These are phyloP conservation scores for Cervus canadensis DNA, from an alignment of 2,113 vertebrate species.

Conservation along the genomic window DNA sequence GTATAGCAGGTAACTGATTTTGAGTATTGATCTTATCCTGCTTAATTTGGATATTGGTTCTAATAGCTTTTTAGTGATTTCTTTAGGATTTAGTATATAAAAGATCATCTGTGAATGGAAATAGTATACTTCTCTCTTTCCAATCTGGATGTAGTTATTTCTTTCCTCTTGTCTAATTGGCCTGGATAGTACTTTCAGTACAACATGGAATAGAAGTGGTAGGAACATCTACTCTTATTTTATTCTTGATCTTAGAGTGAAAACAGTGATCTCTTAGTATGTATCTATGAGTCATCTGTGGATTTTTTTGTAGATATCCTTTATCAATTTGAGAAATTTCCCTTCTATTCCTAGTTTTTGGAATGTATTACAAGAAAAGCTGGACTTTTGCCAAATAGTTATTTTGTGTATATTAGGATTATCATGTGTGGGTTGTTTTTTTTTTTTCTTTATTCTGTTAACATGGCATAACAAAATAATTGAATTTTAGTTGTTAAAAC, in stretches of 20 bases:
- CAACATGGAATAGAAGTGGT: not conserved
- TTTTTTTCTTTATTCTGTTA: not conserved
- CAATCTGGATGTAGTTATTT: not conserved
- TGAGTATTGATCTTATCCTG: not conserved
- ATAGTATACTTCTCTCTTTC: not conserved
- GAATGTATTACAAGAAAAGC: not conserved
- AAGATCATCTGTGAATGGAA: not conserved
- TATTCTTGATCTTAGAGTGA: not conserved
- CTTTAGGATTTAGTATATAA: not conserved
- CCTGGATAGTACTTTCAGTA: not conserved
- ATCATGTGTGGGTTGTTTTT: not conserved
- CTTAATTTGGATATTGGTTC: not conserved
- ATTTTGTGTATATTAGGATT: not conserved
- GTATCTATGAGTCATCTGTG: not conserved
- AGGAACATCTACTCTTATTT: not conserved
- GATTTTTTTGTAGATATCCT: not conserved
- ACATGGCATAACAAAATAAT: not conserved
- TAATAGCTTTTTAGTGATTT: not conserved
- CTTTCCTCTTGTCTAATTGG: not conserved
- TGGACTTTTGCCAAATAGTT: not conserved
- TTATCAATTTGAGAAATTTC: not conserved
- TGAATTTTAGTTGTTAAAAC: not conserved
- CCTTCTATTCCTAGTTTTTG: not conserved
- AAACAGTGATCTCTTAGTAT: not conserved
- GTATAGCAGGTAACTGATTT: not conserved